phyloP scores from a whole-genome alignment of 1,140 invertebrate genomes.

The Anagrus nilaparvatae region DNA sequence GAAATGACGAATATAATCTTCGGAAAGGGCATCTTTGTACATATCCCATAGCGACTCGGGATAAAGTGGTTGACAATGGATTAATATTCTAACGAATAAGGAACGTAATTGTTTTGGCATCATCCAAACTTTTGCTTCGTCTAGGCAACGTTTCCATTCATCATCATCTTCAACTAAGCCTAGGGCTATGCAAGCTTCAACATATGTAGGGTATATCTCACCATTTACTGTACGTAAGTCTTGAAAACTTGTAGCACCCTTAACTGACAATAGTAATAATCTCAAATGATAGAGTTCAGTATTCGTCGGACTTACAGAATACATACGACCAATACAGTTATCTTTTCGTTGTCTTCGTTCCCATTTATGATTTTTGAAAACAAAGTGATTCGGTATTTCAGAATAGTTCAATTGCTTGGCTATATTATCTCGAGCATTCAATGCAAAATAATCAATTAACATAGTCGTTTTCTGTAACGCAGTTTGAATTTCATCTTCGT shows the following conservation, averaged over 20 bases:
- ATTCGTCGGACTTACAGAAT: conserved; percentile 5
- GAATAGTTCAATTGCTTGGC: conserved; percentile 4
- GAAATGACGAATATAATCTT: neutral
- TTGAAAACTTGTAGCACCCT: neutral
- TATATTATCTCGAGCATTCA: neutral
- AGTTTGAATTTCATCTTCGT: neutral
- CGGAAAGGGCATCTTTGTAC: neutral
- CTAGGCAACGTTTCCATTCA: conserved; percentile 4
- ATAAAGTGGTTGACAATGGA: no score
- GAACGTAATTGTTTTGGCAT: conserved; percentile 2
- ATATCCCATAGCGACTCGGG: neutral
- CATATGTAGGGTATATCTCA: neutral
- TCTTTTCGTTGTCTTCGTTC: conserved; percentile 6
- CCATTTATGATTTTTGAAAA: conserved; percentile 3
- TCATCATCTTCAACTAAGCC: conserved; percentile 3
- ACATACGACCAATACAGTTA: conserved; percentile 3
- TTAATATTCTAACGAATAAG: no score
- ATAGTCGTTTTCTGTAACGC: neutral
- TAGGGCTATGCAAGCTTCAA: neutral
- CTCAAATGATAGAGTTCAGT: no score
- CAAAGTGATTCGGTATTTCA: conserved; percentile 1
- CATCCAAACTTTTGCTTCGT: conserved; percentile 6
- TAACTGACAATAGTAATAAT: neutral
- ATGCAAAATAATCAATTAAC: conserved; percentile 1
- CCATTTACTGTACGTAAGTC: conserved; percentile 24